A percentile compares a stretch with the other conserved stretches of the same genome.
Conservation (phyloP, 1,140 invertebrate genomes). For the Diachasmimorpha longicaudata region DNA sequence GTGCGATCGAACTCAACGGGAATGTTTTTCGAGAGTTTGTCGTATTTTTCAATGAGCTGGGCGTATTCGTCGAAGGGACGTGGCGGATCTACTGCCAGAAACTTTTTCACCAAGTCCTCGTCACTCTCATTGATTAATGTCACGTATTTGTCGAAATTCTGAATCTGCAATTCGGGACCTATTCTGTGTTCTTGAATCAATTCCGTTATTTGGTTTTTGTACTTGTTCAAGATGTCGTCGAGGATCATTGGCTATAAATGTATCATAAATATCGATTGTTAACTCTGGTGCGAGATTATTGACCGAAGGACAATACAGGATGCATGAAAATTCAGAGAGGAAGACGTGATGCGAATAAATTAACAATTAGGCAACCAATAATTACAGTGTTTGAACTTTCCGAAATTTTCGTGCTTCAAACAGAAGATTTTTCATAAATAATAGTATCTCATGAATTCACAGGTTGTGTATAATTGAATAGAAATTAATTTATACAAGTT, state of each 20-base stretch:
- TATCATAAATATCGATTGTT: constrained; percentile 19
- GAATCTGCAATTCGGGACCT: constrained; percentile 72
- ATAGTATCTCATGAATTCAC: neutral
- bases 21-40: constrained; percentile 70
- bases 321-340: too few relatives aligned
- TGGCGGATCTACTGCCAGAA: constrained; percentile 68
- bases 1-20: constrained; percentile 71
- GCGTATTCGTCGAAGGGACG: constrained; percentile 73
- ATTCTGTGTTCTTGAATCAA: constrained; percentile 75
- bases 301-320: too few relatives aligned
- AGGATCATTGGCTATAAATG: constrained; percentile 71
- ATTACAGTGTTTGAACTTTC: too few relatives aligned
- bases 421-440: neutral
- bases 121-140: constrained; percentile 80
- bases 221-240: constrained; percentile 67
- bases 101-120: constrained; percentile 69
- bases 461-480: too few relatives aligned
- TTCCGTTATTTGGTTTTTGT: constrained; percentile 65
- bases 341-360: too few relatives aligned
- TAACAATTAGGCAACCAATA: too few relatives aligned
- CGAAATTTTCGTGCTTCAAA: too few relatives aligned
- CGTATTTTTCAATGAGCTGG: constrained; percentile 70
- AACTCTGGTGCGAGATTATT: too few relatives aligned
- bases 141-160: constrained; percentile 83
- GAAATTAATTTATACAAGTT: too few relatives aligned